Conservation (phyloP, 2,888 invertebrate genomes). For the Seira sanloemensis region DNA sequence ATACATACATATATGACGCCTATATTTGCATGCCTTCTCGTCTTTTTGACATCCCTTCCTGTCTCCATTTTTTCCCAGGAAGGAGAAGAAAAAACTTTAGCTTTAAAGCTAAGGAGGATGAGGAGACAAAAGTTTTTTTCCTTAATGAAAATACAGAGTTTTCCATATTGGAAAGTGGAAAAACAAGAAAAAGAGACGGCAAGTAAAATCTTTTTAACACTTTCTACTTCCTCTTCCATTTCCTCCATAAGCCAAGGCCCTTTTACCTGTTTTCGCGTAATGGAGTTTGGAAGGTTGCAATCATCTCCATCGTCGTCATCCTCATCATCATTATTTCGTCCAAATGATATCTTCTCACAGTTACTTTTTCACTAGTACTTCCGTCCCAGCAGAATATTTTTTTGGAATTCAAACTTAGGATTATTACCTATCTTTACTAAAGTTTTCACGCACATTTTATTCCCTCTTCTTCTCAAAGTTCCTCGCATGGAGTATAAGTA, state of each 20-base stretch:
- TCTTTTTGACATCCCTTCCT: too few relatives aligned
- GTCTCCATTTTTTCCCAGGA: too few relatives aligned
- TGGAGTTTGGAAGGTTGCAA: not conserved
- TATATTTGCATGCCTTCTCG: not conserved
- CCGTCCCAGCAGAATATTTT: conserved; percentile 23
- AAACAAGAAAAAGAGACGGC: not conserved
- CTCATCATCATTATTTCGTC: conserved; percentile 13
- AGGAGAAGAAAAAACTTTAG: too few relatives aligned
- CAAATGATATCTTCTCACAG: conserved; percentile 54
- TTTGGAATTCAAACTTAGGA: conserved; percentile 29
- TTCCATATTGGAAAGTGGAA: not conserved
- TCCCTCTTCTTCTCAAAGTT: not conserved
- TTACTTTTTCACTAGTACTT: conserved; percentile 23
- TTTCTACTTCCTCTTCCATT: not conserved
- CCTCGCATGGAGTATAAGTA: too few relatives aligned
- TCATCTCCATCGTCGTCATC: not conserved
- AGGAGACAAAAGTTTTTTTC: not conserved
- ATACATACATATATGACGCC: not conserved
- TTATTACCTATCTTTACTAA: conserved; percentile 26
- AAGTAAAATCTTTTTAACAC: conserved; percentile 16
- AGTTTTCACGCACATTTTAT: not conserved
- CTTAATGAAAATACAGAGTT: not conserved
- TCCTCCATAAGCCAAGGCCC: too few relatives aligned
- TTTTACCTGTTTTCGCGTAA: too few relatives aligned
- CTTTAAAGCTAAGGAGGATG: too few relatives aligned